phyloP scores from a whole-genome alignment of 2,113 vertebrate species.

The Lophius piscatorius region DNA sequence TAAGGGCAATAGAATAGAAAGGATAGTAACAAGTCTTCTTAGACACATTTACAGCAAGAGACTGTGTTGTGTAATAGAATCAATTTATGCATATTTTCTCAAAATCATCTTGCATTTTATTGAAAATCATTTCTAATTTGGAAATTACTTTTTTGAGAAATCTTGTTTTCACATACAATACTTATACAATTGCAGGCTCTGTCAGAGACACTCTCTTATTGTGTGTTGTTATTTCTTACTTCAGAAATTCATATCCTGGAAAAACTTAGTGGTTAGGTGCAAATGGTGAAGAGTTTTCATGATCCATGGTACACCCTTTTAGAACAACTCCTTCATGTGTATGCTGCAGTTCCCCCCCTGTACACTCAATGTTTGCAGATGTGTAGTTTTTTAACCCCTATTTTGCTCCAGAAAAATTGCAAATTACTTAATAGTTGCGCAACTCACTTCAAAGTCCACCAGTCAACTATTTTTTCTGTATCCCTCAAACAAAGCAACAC shows the following conservation, averaged over 20 bases:
- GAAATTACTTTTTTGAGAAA: too few relatives aligned
- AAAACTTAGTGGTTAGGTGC: conserved; percentile 1
- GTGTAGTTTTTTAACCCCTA: not conserved
- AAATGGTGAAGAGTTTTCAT: conserved; percentile 1
- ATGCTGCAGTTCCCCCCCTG: too few relatives aligned
- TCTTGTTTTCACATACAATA: too few relatives aligned
- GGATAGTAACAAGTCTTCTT: not conserved
- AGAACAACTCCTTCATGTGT: not conserved
- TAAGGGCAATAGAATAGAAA: not conserved
- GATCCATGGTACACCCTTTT: not conserved
- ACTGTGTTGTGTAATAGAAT: not conserved
- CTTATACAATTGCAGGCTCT: too few relatives aligned
- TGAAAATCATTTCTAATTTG: not conserved
- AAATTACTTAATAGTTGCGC: not conserved
- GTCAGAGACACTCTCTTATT: too few relatives aligned
- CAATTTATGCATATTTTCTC: not conserved
- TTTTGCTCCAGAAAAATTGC: not conserved
- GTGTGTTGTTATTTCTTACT: not conserved
- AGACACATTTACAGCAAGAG: not conserved
- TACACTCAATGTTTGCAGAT: not conserved
- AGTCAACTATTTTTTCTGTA: too few relatives aligned
- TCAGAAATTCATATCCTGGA: conserved; percentile 3
- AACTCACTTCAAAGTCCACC: too few relatives aligned
- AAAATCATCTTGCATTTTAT: not conserved
- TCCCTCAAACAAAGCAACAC: too few relatives aligned